These are phyloP conservation scores for Coregonus clupeaformis DNA, from an alignment of 2,113 vertebrate species.

Conservation along the genomic window DNA sequence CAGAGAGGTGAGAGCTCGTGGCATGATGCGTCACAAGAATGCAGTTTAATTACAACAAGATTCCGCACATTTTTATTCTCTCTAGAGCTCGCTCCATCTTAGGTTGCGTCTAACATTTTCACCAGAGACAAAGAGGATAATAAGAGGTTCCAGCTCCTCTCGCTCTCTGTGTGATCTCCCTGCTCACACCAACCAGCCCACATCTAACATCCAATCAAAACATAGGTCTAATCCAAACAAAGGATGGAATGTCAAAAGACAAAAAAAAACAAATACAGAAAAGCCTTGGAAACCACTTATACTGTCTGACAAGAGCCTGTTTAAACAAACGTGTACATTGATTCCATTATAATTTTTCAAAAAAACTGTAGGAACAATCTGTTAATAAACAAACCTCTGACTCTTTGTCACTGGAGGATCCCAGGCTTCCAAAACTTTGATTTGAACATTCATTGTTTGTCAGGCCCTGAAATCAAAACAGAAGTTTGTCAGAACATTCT, in stretches of 20 bases:
- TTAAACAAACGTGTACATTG: neutral
- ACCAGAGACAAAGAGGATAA: neutral
- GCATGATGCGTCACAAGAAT: neutral
- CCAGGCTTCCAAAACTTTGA: conserved; percentile 98
- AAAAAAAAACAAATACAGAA: neutral
- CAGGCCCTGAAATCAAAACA: conserved; percentile 81
- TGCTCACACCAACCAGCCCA: neutral
- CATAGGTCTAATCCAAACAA: conserved; percentile 1
- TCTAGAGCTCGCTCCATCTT: neutral
- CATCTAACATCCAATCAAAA: neutral
- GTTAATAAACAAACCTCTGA: conserved; percentile 83
- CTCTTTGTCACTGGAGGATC: conserved; percentile 97
- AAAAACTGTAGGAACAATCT: neutral
- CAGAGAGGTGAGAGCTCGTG: neutral
- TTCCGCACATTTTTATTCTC: neutral
- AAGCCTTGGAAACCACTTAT: neutral
- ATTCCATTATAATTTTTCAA: neutral
- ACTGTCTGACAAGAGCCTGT: neutral
- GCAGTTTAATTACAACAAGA: neutral
- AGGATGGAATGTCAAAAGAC: neutral
- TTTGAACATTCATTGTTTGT: conserved; percentile 99
- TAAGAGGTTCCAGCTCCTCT: neutral
- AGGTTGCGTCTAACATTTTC: neutral
- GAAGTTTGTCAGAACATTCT: conserved; percentile 4
- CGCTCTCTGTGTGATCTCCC: neutral